These are phyloP conservation scores for Chelon labrosus DNA, from an alignment of 2,797 vertebrate species.

Conservation along the genomic window DNA sequence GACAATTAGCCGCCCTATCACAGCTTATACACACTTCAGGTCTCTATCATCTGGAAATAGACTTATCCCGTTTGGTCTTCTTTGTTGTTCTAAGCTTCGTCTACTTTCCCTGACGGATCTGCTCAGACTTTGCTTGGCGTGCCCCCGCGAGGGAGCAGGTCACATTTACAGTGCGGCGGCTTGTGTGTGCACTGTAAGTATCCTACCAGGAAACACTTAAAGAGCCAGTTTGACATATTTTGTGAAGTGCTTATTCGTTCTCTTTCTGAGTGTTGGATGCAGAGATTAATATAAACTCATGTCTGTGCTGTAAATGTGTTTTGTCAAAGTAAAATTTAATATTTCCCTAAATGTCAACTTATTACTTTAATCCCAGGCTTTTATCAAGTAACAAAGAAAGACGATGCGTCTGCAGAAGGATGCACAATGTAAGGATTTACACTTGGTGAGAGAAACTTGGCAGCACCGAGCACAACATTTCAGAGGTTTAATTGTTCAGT, in stretches of 20 bases:
- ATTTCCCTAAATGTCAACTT: neutral
- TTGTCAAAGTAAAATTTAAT: too few relatives aligned
- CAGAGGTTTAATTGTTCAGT: slow-evolving; percentile 28
- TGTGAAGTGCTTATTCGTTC: neutral
- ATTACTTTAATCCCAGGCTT: slow-evolving; percentile 16
- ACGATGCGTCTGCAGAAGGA: slow-evolving; percentile 2
- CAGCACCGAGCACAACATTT: slow-evolving; percentile 12
- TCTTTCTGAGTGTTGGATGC: neutral
- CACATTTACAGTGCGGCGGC: slow-evolving; percentile 3
- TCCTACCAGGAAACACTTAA: slow-evolving; percentile 1
- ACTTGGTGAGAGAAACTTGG: neutral
- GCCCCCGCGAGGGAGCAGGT: slow-evolving; percentile 15
- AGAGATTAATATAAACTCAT: too few relatives aligned
- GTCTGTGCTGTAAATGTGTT: neutral
- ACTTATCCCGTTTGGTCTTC: slow-evolving; percentile 24
- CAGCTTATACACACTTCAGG: neutral
- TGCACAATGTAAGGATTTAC: slow-evolving; percentile 15
- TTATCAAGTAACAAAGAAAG: slow-evolving; percentile 10
- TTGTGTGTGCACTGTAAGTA: neutral
- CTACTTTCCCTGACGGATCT: slow-evolving; percentile 36
- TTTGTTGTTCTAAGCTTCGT: slow-evolving; percentile 32
- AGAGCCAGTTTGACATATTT: slow-evolving; percentile 3
- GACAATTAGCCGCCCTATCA: slow-evolving; percentile 17
- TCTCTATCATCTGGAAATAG: slow-evolving; percentile 34
- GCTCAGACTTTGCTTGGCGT: slow-evolving; percentile 25